phyloP scores from a whole-genome alignment of 2,797 vertebrate genomes.

The Botia almorhae region DNA sequence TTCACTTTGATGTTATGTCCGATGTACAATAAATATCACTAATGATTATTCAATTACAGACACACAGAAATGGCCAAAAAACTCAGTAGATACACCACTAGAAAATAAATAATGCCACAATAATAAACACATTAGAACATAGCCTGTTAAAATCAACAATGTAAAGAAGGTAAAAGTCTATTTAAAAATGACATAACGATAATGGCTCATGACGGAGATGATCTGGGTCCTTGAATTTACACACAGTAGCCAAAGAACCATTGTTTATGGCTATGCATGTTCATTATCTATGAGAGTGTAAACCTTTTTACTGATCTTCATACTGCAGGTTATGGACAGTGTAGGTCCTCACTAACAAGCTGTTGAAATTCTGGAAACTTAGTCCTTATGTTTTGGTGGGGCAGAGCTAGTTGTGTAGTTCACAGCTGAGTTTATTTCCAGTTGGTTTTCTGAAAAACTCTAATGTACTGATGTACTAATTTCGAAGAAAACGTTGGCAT shows the following conservation, averaged over 20 bases:
- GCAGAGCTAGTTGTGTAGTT: background rate
- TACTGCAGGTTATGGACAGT: conserved; percentile 13
- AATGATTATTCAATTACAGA: conserved; percentile 52
- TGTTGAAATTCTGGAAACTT: background rate
- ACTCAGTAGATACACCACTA: conserved; percentile 30
- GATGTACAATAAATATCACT: conserved; percentile 50
- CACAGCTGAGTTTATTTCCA: background rate
- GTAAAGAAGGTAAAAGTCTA: conserved; percentile 13
- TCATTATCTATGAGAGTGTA: conserved; percentile 17
- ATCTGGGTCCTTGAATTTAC: conserved; percentile 26
- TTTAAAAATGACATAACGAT: conserved; percentile 14
- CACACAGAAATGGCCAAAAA: conserved; percentile 53
- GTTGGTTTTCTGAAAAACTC: background rate
- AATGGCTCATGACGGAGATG: conserved; percentile 27
- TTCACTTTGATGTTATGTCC: conserved; percentile 49
- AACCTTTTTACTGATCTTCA: conserved; percentile 11
- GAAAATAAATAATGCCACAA: conserved; percentile 27
- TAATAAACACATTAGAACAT: conserved; percentile 22
- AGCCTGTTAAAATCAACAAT: conserved; percentile 37
- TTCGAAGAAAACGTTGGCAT: background rate
- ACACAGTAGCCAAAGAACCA: conserved; percentile 34
- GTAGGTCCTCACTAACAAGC: conserved; percentile 13
- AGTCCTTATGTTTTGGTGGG: background rate
- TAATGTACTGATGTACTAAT: background rate
- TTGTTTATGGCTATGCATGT: conserved; percentile 33